Evolutionary conservation across 2,113 vertebrate genomes (phyloP), one percentile per base, ranked within the genome.

Genomic region (Rhegmatorhina hoffmannsi): DNA sequence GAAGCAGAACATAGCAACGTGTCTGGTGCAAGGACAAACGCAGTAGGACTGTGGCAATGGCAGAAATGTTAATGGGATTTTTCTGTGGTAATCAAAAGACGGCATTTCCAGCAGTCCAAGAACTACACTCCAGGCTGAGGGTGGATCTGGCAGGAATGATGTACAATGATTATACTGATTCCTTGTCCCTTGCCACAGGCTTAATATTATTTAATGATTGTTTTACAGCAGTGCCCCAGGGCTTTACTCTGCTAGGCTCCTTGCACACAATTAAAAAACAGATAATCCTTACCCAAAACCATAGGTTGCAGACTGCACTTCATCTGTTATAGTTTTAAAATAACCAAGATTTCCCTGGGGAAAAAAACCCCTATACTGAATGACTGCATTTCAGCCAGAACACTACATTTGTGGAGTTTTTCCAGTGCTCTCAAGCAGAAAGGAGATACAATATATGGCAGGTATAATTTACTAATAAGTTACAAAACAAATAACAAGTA

Each of bases 191-290:
- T 87, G 58, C 78, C 49, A 36, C 20, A 26, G 62, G 62, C 40
- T 60, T 92, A 46, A 73, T 92, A 26, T 73, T 89, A 68, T 87
- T 97, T 91, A 96, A 73, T 83, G 78, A 77, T 59, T 90, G 46
- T 58, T 89, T 92, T 89, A 68, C 55, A 85, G 70, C 60, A 18
- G 31, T 79, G 84, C 53, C 66, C 21, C 40, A 43, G 70, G 77
- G 49, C n/a, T 91, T 62, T 31, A 2, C 36, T 49, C 58, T 6
- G 3, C 53, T 14, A 58, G 49, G 36, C 36, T 85, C 15, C 67
- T 73, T 84, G 40, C 52, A 82, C 13, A 24, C 62, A 91, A 70
- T 75, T 84, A 77, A 80, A 87, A 87, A 46, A 63, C 58, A 69
- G 3, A 16, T 43, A 84, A 64, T 68, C 59, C 46, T 76, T 69